These are phyloP conservation scores for Pardosa pseudoannulata DNA, from an alignment of 2,888 invertebrate genomes.

Conservation along the genomic window DNA sequence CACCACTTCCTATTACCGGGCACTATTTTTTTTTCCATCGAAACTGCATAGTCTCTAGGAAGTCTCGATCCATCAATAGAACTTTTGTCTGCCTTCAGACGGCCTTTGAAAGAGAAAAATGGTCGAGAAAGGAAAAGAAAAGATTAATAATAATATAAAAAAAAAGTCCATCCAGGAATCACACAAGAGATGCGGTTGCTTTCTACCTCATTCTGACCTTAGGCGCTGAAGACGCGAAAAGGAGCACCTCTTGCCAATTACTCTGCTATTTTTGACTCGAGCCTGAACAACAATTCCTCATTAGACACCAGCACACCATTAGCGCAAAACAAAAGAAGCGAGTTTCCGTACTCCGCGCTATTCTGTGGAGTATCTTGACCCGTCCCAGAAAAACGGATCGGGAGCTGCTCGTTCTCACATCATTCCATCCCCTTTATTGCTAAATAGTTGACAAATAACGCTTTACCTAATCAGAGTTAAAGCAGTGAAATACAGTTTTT, in stretches of 20 bases:
- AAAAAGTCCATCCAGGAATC: neutral
- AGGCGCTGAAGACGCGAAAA: constrained; percentile 19
- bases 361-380: constrained; percentile 35
- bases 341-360: constrained; percentile 40
- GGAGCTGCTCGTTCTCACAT: too few relatives aligned
- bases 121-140: constrained; percentile 8
- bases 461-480: too few relatives aligned
- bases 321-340: constrained; percentile 25
- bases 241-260: constrained; percentile 51
- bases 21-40: neutral
- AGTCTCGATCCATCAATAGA: constrained; percentile 19
- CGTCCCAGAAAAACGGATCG: neutral
- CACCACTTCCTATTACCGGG: constrained; percentile 19
- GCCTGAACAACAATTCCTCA: constrained; percentile 63
- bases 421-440: too few relatives aligned
- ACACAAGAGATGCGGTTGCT: neutral
- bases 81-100: constrained; percentile 27
- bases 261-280: constrained; percentile 56
- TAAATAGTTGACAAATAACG: too few relatives aligned
- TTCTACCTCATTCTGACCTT: constrained; percentile 30
- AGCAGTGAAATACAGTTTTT: too few relatives aligned
- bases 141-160: constrained; percentile 4
- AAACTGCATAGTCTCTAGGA: constrained; percentile 5
- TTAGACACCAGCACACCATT: constrained; percentile 45
- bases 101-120: constrained; percentile 13